Base-by-base conservation (phyloP, 2,888 invertebrate species). In the Mesoligia furuncula region DNA sequence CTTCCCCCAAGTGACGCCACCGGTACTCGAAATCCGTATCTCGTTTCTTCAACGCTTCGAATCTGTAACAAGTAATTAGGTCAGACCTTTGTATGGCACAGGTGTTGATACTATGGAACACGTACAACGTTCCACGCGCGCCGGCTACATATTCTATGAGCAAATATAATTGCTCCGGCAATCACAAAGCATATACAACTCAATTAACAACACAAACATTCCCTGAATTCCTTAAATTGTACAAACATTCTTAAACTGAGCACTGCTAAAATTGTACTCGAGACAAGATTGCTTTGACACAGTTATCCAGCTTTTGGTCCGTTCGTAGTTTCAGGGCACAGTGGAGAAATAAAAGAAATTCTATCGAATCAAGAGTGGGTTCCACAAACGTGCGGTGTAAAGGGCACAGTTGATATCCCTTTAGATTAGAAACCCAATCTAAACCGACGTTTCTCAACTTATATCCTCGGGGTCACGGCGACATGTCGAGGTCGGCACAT, bases 1-100 rank as follows among this genome's bases (percentile, higher is more conserved):
- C 97, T 92, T 98, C 98, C 74, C 99, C 99, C 85, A 99, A 97
- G 95, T 98, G 98, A 88, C 98, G 97, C 96, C 98, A 99, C 88
- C 99, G 97, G 93, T 98, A 98, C 86, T 98, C 97, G 93, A 99
- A 99, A 95, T 98, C 98, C 48, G 97, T 96, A 95, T 99, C 99
- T 83, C 98, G 97, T 89, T 98, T 97, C 95, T 98, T 98, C 84
- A 99, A 96, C 88, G 98, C 98, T 93, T 98, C 97, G 95, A 99
- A 99, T 91, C 99, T 97, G 93, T 42, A 74, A 85, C 51, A 83
- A 68, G 66, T 62, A 83, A 82, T 84, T 80, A 76, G 82, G 86
- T 87, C 79, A 86, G 54, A 67, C 36, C 20, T 61, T 72, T 67
- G 77, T 59, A 65, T n/a, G 42, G 61, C 77, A 36, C 80, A 85